Percentiles rank a stretch among this genome's conserved stretches.
phyloP scores from a whole-genome alignment of 2,797 vertebrate species.

The Diplodus sargus region DNA sequence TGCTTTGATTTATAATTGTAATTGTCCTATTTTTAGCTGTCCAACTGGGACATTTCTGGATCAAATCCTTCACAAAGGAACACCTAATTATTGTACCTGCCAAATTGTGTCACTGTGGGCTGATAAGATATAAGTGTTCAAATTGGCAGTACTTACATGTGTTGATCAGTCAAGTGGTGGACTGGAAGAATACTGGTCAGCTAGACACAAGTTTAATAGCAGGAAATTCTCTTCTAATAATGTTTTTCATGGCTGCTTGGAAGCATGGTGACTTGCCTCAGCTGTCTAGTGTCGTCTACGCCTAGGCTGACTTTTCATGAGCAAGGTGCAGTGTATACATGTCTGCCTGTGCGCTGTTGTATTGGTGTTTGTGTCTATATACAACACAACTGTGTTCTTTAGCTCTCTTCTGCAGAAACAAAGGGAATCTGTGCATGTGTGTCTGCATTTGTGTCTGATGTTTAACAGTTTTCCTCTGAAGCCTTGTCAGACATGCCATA shows the following conservation, averaged over 20 bases:
- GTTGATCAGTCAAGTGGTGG: background rate
- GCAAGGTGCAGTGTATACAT: constrained; percentile 3
- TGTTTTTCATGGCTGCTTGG: background rate
- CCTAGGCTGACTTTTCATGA: constrained; percentile 8
- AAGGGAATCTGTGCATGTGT: constrained; percentile 24
- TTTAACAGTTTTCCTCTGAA: constrained; percentile 63
- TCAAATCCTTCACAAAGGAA: background rate
- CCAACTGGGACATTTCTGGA: background rate
- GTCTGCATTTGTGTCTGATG: constrained; percentile 50
- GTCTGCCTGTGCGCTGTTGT: constrained; percentile 9
- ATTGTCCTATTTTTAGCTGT: too few species aligned
- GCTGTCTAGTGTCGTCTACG: background rate
- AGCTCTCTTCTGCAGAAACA: constrained; percentile 39
- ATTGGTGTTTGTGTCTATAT: constrained; percentile 20
- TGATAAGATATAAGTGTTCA: background rate
- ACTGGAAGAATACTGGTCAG: background rate
- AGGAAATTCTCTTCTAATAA: background rate
- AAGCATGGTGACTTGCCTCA: background rate
- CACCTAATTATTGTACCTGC: background rate
- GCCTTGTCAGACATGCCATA: constrained; percentile 52
- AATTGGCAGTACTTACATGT: background rate
- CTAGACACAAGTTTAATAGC: background rate
- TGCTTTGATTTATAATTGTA: too few species aligned
- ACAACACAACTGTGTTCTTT: constrained; percentile 27
- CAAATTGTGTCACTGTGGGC: background rate